A percentile compares a stretch with the other conserved stretches of the same genome.
These are phyloP conservation scores for Chloromyia formosa DNA, from an alignment of 2,888 invertebrate species.

Conservation along the genomic window DNA sequence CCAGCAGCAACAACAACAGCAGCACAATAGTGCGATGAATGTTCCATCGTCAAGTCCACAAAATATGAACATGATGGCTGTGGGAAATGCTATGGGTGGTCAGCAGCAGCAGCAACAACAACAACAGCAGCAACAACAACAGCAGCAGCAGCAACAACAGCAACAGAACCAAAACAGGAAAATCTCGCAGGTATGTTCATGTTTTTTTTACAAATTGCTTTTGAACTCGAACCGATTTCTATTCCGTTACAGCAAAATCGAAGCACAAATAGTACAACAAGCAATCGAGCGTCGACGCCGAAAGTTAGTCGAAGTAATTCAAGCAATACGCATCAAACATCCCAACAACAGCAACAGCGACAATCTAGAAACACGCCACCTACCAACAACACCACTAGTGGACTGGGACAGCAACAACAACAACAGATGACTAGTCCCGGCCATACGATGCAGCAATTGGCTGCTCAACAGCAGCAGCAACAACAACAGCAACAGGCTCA, in stretches of 20 bases:
- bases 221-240: background rate
- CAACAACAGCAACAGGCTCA: conserved; percentile 56
- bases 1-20: conserved; percentile 59
- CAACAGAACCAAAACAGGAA: conserved; percentile 55
- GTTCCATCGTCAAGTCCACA: conserved; percentile 66
- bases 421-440: conserved; percentile 57
- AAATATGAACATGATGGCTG: conserved; percentile 60
- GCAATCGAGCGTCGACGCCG: conserved; percentile 61
- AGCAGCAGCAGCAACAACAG: conserved; percentile 54
- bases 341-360: conserved; percentile 58
- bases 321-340: conserved; percentile 50
- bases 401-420: conserved; percentile 49
- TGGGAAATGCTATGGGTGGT: conserved; percentile 53
- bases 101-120: conserved; percentile 55
- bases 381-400: conserved; percentile 56
- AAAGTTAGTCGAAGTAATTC: conserved; percentile 58
- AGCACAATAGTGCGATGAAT: conserved; percentile 56
- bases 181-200: conserved; percentile 53
- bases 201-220: background rate
- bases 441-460: conserved; percentile 54
- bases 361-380: conserved; percentile 61
- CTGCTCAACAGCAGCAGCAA: conserved; percentile 52
- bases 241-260: conserved; percentile 48
- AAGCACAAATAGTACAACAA: conserved; percentile 47
- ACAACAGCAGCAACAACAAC: conserved; percentile 54